A percentile compares a stretch with the other conserved stretches of the same genome.
These are phyloP conservation scores for Drosophila parthenogenetica DNA, from an alignment of 2,888 invertebrate species.

Conservation along the genomic window DNA sequence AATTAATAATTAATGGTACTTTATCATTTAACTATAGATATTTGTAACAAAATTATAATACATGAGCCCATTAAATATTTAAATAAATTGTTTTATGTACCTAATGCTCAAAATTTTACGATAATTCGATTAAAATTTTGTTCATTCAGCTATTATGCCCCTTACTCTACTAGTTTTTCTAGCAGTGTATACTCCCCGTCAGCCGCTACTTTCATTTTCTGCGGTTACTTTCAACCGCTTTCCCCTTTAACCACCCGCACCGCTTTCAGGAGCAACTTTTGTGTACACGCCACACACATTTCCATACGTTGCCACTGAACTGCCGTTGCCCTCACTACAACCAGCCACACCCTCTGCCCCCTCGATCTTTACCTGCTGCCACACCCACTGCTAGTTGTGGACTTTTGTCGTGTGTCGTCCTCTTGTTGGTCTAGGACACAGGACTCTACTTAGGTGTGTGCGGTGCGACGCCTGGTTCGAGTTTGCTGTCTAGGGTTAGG, in stretches of 20 bases:
- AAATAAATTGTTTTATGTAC: too few species aligned
- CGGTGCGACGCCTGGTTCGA: conserved; percentile 29
- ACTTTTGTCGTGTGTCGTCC: conserved; percentile 48
- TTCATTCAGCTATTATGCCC: background rate
- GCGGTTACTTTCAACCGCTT: conserved; percentile 36
- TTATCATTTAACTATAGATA: too few species aligned
- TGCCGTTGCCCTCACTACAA: conserved; percentile 5
- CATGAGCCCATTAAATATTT: too few species aligned
- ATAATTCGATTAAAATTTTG: background rate
- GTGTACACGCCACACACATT: conserved; percentile 64
- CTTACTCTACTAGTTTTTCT: background rate
- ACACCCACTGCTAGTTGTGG: conserved; percentile 32
- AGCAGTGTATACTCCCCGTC: conserved; percentile 29
- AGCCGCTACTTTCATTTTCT: conserved; percentile 64
- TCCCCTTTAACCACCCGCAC: conserved; percentile 16
- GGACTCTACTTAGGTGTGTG: conserved; percentile 33
- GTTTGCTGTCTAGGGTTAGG: conserved; percentile 40
- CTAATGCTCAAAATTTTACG: too few species aligned
- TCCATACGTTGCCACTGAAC: conserved; percentile 62
- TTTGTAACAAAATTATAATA: too few species aligned
- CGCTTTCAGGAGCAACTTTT: conserved; percentile 67
- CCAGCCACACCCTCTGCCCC: background rate
- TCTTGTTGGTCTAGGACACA: conserved; percentile 23
- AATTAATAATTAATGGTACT: too few species aligned
- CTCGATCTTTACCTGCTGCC: conserved; percentile 17